These are phyloP conservation scores for Lanius ludovicianus DNA, from an alignment of 2,113 vertebrate species.

Conservation along the genomic window DNA sequence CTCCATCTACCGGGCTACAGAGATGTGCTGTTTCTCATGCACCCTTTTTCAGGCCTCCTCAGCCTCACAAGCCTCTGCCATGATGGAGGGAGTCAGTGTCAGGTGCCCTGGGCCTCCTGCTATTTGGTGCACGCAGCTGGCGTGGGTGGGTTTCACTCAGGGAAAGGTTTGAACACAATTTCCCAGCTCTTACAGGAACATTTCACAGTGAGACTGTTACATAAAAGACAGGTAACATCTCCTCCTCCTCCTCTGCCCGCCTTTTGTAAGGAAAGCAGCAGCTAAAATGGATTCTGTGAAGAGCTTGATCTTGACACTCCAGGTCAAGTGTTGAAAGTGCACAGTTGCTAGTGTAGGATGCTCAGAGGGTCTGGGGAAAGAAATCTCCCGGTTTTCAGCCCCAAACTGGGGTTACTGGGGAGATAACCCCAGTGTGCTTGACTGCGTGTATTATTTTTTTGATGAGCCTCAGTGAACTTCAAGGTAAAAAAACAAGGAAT, in stretches of 20 bases:
- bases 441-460: not conserved
- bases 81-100: not conserved
- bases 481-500: not conserved
- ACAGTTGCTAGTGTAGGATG: not conserved
- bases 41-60: not conserved
- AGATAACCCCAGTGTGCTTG: not conserved
- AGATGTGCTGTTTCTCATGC: not conserved
- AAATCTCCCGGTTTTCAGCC: not conserved
- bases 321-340: not conserved
- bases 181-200: not conserved
- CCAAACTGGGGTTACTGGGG: not conserved
- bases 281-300: not conserved
- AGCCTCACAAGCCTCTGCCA: not conserved
- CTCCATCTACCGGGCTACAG: not conserved
- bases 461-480: not conserved
- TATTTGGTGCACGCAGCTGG: not conserved
- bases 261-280: not conserved
- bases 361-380: not conserved
- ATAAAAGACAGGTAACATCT: not conserved
- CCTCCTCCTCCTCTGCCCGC: not conserved
- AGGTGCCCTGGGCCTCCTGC: not conserved
- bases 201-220: not conserved
- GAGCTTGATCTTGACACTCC: not conserved
- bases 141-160: not conserved
- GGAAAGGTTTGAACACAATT: not conserved